phyloP scores from a whole-genome alignment of 2,888 invertebrate genomes.

The Erannis defoliaria region DNA sequence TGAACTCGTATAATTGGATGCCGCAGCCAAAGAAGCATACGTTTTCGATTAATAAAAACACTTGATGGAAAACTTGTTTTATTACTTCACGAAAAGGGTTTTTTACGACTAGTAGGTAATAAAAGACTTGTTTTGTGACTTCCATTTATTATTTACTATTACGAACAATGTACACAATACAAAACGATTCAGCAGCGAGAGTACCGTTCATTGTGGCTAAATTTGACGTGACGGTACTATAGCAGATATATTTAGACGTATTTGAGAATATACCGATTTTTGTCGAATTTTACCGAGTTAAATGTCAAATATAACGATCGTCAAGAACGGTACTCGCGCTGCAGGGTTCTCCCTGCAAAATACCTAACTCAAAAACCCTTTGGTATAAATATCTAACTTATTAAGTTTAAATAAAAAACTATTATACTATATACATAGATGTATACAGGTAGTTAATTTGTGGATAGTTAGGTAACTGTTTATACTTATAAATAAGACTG shows the following conservation, averaged over 20 bases:
- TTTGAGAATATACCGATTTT: too few species aligned
- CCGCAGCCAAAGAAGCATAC: constrained; percentile 27
- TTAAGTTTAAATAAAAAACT: neutral
- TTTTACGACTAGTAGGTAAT: constrained; percentile 9
- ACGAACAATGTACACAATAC: constrained; percentile 39
- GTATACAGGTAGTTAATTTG: too few species aligned
- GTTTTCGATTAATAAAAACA: constrained; percentile 20
- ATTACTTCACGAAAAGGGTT: constrained; percentile 1
- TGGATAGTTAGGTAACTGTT: neutral
- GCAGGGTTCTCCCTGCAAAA: constrained; percentile 4
- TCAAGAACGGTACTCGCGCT: too few species aligned
- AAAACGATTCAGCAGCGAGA: too few species aligned
- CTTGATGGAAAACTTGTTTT: constrained; percentile 14
- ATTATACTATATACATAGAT: neutral
- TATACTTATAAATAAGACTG: too few species aligned
- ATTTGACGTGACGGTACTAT: too few species aligned
- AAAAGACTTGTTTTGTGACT: constrained; percentile 28
- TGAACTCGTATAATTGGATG: constrained; percentile 21
- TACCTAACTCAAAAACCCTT: constrained; percentile 12
- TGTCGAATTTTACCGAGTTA: too few species aligned
- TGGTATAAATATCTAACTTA: constrained; percentile 12
- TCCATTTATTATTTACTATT: constrained; percentile 44
- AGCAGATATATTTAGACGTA: too few species aligned
- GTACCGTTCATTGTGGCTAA: too few species aligned
- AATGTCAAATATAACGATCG: too few species aligned